Conservation (phyloP, 2,113 vertebrate genomes). For the Aix galericulata region DNA sequence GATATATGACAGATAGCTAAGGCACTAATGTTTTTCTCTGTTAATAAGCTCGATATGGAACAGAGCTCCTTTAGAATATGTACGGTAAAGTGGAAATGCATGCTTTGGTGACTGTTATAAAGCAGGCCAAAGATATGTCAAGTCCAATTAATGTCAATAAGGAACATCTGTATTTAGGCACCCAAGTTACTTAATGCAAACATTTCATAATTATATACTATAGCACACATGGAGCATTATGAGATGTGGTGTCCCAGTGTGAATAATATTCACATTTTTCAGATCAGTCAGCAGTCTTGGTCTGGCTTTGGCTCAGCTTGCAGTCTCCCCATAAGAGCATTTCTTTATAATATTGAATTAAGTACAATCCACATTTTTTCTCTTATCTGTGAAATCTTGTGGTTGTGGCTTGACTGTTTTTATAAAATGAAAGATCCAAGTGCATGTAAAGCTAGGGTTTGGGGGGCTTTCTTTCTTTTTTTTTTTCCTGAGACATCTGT, state of each 20-base stretch:
- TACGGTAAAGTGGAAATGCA: slow-evolving; percentile 69
- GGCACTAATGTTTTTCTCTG: slow-evolving; percentile 61
- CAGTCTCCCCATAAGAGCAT: slow-evolving; percentile 74
- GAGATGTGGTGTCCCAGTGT: slow-evolving; percentile 82
- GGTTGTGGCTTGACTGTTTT: slow-evolving; percentile 80
- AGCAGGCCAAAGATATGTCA: slow-evolving; percentile 85
- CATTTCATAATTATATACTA: slow-evolving; percentile 82
- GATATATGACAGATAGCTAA: slow-evolving; percentile 67
- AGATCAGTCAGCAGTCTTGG: slow-evolving; percentile 82
- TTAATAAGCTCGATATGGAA: slow-evolving; percentile 75
- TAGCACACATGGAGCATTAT: slow-evolving; percentile 77
- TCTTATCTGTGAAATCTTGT: slow-evolving; percentile 85
- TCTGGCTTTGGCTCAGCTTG: slow-evolving; percentile 76
- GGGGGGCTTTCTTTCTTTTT: slow-evolving; percentile 31
- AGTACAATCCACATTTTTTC: slow-evolving; percentile 79
- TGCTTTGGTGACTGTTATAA: slow-evolving; percentile 74
- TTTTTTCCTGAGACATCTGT: slow-evolving; percentile 68
- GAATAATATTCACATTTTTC: slow-evolving; percentile 83
- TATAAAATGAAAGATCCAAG: slow-evolving; percentile 83
- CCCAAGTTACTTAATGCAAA: slow-evolving; percentile 82
- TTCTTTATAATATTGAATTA: slow-evolving; percentile 85
- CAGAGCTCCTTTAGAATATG: slow-evolving; percentile 77
- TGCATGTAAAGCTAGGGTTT: slow-evolving; percentile 76
- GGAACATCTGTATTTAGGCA: slow-evolving; percentile 86
- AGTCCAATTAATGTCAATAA: slow-evolving; percentile 83